These are phyloP conservation scores for Sebastes melanostomus DNA, from an alignment of 2,797 vertebrate species.

Conservation along the genomic window DNA sequence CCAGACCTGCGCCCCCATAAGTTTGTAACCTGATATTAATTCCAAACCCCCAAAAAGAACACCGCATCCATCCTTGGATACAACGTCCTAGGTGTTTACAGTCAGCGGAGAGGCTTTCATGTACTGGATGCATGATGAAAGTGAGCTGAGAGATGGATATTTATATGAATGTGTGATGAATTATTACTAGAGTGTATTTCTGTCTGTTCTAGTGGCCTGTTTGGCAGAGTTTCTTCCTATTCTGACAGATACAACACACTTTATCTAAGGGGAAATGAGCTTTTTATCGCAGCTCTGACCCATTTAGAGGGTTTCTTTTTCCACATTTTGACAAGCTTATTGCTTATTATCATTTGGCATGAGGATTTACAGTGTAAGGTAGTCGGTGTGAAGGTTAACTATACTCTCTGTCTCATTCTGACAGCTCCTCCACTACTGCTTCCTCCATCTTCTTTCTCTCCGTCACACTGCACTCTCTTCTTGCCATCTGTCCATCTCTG, in stretches of 20 bases:
- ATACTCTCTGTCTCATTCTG: conserved; percentile 19
- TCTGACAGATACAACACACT: conserved; percentile 53
- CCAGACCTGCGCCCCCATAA: not conserved
- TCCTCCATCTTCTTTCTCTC: conserved; percentile 32
- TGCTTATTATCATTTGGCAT: not conserved
- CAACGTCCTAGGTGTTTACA: not conserved
- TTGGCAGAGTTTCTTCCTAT: conserved; percentile 49
- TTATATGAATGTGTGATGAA: conserved; percentile 57
- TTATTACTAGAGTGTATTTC: conserved; percentile 66
- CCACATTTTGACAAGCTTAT: not conserved
- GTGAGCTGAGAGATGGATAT: conserved; percentile 36
- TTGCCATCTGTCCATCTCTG: conserved; percentile 63
- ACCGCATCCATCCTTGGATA: not conserved
- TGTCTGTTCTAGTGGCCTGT: conserved; percentile 65
- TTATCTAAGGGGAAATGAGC: conserved; percentile 20
- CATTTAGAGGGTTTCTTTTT: conserved; percentile 20
- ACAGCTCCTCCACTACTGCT: conserved; percentile 18
- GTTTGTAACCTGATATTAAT: not conserved
- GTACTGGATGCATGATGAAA: conserved; percentile 27
- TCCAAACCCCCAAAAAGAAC: not conserved
- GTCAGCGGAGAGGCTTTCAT: conserved; percentile 17
- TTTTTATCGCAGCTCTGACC: conserved; percentile 45
- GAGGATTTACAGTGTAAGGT: not conserved
- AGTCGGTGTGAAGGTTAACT: conserved; percentile 7
- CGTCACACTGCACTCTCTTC: conserved; percentile 50